A percentile compares a stretch with the other conserved stretches of the same genome.
Conservation (phyloP, 2,888 invertebrate species). For the Rutpela maculata region DNA sequence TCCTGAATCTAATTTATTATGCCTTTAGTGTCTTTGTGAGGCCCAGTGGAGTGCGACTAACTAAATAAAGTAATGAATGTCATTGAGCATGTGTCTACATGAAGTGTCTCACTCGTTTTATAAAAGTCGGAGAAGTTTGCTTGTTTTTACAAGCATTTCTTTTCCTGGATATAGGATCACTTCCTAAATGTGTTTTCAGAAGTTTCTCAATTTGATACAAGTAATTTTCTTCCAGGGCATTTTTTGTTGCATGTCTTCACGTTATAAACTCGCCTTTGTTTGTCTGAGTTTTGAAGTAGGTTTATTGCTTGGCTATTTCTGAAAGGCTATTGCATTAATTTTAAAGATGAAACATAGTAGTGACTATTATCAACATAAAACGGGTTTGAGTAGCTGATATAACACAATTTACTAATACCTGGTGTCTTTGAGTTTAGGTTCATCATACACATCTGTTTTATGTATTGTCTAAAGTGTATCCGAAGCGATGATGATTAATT, state of each 20-base stretch:
- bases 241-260: neutral
- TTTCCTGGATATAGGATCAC: constrained; percentile 13
- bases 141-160: constrained; percentile 10
- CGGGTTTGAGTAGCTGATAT: no score
- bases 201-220: constrained; percentile 22
- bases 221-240: neutral
- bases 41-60: neutral
- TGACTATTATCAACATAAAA: no score
- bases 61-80: neutral
- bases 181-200: constrained; percentile 7
- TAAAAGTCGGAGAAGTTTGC: neutral
- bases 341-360: neutral
- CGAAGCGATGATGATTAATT: no score
- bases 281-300: neutral
- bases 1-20: neutral
- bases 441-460: no score
- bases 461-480: no score
- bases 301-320: neutral
- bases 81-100: neutral
- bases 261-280: constrained; percentile 7
- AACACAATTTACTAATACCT: no score
- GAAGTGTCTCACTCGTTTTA: neutral
- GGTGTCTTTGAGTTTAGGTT: no score
- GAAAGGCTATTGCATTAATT: neutral
- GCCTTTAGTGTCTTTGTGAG: neutral